phyloP scores from a whole-genome alignment of 2,113 vertebrate species.

The Tretioscincus oriximinensis region DNA sequence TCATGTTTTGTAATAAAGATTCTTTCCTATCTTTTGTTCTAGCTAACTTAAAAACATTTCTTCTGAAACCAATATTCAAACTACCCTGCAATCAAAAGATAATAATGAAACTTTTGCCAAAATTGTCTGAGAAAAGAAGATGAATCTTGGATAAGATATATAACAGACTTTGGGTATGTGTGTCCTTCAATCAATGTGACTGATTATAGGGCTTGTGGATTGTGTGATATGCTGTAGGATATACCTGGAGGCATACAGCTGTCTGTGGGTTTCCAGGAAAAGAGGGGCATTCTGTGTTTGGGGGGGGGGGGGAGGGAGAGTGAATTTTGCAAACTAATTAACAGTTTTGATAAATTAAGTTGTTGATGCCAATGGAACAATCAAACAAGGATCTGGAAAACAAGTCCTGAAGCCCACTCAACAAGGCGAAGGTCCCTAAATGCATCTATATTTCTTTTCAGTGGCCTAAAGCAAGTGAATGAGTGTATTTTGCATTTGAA shows the following conservation, averaged over 20 bases:
- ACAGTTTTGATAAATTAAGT: neutral
- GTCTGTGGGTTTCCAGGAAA: conserved; percentile 8
- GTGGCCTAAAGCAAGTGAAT: no score
- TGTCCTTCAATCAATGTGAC: neutral
- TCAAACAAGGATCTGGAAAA: neutral
- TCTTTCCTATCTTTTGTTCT: no score
- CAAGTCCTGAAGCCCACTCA: neutral
- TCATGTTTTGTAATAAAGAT: no score
- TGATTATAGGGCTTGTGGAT: neutral
- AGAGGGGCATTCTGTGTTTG: neutral
- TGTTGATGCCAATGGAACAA: neutral
- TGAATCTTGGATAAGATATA: neutral
- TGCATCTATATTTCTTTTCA: neutral
- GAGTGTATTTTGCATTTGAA: no score
- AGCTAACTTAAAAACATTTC: no score
- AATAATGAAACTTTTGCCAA: neutral
- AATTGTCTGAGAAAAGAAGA: no score
- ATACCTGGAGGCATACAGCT: conserved; percentile 2
- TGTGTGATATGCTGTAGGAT: neutral
- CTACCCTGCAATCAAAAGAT: no score
- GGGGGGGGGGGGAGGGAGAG: neutral
- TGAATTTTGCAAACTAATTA: neutral
- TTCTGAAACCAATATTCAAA: no score
- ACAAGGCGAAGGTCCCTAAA: neutral
- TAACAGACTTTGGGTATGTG: neutral